Evolutionary conservation across 1,140 invertebrate species (phyloP).

Genomic region (Leptopilina clavipes): DNA sequence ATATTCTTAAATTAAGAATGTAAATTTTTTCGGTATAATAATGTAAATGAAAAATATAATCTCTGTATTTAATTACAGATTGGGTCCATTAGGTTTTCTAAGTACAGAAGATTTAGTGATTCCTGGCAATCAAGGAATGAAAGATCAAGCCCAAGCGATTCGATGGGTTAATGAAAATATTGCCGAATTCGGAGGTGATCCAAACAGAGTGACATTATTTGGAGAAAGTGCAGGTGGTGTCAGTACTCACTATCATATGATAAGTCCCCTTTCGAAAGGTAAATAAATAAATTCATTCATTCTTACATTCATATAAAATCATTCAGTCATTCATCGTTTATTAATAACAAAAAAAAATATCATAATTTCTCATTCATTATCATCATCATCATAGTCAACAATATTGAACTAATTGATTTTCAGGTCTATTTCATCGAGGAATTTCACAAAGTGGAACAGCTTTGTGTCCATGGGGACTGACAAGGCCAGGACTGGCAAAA

Average conservation of each 20-base stretch:
- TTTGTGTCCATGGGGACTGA: slow-evolving; percentile 85
- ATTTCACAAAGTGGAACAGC: slow-evolving; percentile 88
- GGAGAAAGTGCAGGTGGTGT: slow-evolving; percentile 84
- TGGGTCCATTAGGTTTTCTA: slow-evolving; percentile 82
- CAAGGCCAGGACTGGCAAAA: slow-evolving; percentile 78
- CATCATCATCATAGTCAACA: no score
- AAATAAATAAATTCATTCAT: no score
- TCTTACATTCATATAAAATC: no score
- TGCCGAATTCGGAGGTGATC: slow-evolving; percentile 80
- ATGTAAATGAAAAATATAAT: neutral
- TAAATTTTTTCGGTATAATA: neutral
- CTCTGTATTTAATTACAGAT: slow-evolving; percentile 52
- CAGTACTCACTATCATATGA: slow-evolving; percentile 81
- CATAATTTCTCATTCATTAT: no score
- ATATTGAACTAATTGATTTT: neutral
- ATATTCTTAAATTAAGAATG: no score
- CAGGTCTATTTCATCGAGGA: slow-evolving; percentile 83
- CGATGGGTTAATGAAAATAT: slow-evolving; percentile 86
- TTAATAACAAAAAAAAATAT: no score
- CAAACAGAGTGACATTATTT: slow-evolving; percentile 81
- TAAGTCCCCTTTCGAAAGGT: slow-evolving; percentile 81
- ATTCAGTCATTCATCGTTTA: no score
- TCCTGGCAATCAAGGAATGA: slow-evolving; percentile 84
- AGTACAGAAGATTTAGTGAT: slow-evolving; percentile 77
- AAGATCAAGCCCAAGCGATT: slow-evolving; percentile 83